Evolutionary conservation across 2,888 invertebrate genomes (phyloP).

Genomic region (Drosophila phalerata): DNA sequence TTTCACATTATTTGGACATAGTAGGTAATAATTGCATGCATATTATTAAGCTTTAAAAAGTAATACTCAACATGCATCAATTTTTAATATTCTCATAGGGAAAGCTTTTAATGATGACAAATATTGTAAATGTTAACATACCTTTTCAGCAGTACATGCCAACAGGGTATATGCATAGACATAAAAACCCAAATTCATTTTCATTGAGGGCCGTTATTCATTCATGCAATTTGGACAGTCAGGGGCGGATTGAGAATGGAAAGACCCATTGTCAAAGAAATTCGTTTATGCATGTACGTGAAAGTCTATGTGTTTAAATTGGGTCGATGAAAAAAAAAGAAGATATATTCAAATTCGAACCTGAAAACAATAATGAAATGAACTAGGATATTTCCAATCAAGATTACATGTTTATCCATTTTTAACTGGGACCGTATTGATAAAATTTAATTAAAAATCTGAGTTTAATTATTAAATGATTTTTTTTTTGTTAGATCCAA

Average conservation of each 20-base stretch:
- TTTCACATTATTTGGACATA: not conserved
- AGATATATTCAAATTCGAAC: not conserved
- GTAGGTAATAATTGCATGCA: not conserved
- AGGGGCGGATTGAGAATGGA: constrained; percentile 2
- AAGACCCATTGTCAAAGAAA: not conserved
- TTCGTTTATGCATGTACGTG: not conserved
- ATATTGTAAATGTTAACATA: not conserved
- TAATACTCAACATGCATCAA: not conserved
- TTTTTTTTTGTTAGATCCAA: no score
- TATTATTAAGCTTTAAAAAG: no score
- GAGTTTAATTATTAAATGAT: no score
- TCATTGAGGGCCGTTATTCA: constrained; percentile 37
- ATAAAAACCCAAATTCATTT: constrained; percentile 1
- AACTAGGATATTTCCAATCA: not conserved
- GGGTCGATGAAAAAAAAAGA: not conserved
- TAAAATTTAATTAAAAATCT: no score
- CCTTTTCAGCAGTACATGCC: not conserved
- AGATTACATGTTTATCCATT: no score
- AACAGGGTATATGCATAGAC: constrained; percentile 19
- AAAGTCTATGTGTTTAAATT: not conserved
- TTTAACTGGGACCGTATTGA: no score
- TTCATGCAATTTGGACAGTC: constrained; percentile 23
- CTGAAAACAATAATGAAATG: not conserved
- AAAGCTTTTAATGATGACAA: not conserved
- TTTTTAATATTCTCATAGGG: not conserved